Evolutionary conservation across 2,888 invertebrate species (phyloP), one percentile per base, ranked within the genome.

Genomic region (Trachelus iudaicus): DNA sequence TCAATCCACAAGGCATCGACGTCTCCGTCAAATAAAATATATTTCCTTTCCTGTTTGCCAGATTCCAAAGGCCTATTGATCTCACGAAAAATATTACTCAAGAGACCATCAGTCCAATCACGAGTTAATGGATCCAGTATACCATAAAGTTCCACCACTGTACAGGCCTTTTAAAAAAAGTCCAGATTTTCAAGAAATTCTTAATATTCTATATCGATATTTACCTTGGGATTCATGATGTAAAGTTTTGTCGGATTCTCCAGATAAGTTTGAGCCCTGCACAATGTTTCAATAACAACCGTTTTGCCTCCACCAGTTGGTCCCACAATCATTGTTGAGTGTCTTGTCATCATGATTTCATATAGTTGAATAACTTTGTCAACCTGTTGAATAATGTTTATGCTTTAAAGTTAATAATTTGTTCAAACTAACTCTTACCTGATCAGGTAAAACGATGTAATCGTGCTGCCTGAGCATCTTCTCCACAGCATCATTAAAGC

Each of bases 1-100:
- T 98, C 98, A 83, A 98, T 97, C 98, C 98, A 98, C 69, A 98
- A 93, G 0, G 98, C 97, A 92, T 98, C 98, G 3, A 98, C 97
- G 89, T 98, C 98, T 3, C 98, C 98, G 89, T 98, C 98, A 92
- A 98, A 98, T 74, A 98, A 92, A 74, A 98, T 97, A 90, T 97
- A 98, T 79, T 95, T 95, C 77, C 95, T 94, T 89, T 97, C 97
- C 82, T 95, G 93, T 86, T 93, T 94, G 1, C 92, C 92, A 1
- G 83, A 78, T 34, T 92, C 92, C 4, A 94, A 92, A 0, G 95
- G 96, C 92, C 94, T 95, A 92, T 98, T 98, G 92, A 98, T 96
- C 89, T 97, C 97, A 74, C 98, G 94, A 92, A 98, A 98, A 88
- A 98, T 97, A 89, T 95, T 96, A 3, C 98, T 98, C 84, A 98